Conservation (phyloP, 2,113 vertebrate genomes). For the Columba livia region DNA sequence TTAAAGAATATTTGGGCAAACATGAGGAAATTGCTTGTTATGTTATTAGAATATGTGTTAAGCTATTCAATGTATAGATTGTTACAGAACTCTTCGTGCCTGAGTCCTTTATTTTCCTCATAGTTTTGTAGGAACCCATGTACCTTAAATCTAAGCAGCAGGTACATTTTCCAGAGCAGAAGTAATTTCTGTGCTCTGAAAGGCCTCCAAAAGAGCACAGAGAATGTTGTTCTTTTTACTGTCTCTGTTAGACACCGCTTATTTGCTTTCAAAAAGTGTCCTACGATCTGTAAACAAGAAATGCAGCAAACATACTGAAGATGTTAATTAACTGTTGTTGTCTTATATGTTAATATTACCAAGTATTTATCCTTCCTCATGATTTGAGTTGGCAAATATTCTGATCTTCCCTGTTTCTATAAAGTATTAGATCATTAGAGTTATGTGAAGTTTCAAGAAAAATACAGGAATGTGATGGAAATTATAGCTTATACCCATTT, state of each 20-base stretch:
- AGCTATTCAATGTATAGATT: not conserved
- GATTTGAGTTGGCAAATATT: not conserved
- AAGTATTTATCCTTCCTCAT: not conserved
- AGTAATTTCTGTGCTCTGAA: not conserved
- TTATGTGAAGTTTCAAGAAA: not conserved
- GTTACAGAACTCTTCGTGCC: not conserved
- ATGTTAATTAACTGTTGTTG: not conserved
- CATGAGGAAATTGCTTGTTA: not conserved
- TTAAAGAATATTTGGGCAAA: not conserved
- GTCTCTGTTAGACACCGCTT: not conserved
- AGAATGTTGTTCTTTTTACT: not conserved
- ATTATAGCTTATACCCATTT: slow-evolving; percentile 40
- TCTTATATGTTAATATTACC: not conserved
- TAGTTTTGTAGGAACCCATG: not conserved
- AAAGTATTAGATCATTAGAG: not conserved
- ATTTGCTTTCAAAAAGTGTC: not conserved
- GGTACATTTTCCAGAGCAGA: not conserved
- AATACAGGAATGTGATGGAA: not conserved
- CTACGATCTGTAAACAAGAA: not conserved
- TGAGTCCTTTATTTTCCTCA: not conserved
- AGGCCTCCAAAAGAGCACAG: not conserved
- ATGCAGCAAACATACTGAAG: not conserved
- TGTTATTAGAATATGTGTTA: not conserved
- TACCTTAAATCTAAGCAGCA: not conserved
- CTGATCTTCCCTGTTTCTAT: not conserved